phyloP scores from a whole-genome alignment of 2,888 invertebrate species.

The Lumbricus terrestris region DNA sequence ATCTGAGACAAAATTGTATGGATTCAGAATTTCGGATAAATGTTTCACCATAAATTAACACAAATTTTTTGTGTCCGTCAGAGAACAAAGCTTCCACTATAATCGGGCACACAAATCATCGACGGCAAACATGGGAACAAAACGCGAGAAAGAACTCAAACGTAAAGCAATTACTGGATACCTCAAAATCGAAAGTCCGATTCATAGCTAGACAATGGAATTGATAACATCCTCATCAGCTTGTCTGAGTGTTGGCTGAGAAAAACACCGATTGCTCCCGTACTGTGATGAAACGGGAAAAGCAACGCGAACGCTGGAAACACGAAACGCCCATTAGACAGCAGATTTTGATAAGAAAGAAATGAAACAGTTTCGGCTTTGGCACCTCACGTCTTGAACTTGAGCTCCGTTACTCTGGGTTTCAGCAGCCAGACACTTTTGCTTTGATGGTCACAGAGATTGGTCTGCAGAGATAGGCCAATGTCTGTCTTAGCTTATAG shows the following conservation, averaged over 20 bases:
- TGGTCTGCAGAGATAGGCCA: no score
- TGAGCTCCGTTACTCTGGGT: neutral
- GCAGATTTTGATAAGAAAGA: neutral
- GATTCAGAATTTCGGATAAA: no score
- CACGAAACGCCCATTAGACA: neutral
- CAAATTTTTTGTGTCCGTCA: no score
- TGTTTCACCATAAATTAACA: no score
- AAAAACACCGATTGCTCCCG: neutral
- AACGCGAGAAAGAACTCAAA: neutral
- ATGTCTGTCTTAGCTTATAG: no score
- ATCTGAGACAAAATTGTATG: neutral
- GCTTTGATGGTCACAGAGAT: no score
- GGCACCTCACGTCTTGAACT: neutral
- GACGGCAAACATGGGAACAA: neutral
- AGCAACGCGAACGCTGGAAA: neutral
- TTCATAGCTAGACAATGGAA: no score
- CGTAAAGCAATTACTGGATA: no score
- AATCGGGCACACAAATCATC: no score
- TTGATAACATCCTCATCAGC: neutral
- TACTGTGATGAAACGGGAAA: neutral
- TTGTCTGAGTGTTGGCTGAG: neutral
- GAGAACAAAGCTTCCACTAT: no score
- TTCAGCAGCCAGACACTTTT: neutral
- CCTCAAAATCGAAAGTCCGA: neutral
- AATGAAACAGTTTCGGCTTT: neutral